Conservation (phyloP, 2,888 invertebrate genomes). For the Achlya flavicornis region DNA sequence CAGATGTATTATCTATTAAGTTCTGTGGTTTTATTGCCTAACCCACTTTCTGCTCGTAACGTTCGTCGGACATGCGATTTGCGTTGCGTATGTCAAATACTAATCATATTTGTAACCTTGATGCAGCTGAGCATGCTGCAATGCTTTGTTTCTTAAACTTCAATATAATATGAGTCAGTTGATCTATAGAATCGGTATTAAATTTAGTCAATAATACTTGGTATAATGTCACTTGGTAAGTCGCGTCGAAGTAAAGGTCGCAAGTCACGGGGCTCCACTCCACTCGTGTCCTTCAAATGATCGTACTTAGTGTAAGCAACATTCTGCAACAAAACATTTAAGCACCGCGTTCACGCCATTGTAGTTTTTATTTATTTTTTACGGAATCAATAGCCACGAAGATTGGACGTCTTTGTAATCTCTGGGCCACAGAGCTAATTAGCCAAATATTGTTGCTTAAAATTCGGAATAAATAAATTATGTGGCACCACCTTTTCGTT, state of each 20-base stretch:
- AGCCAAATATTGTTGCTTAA: not conserved
- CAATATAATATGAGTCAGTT: slow-evolving; percentile 35
- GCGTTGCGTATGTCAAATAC: slow-evolving; percentile 28
- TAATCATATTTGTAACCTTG: slow-evolving; percentile 36
- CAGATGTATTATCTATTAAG: slow-evolving; percentile 58
- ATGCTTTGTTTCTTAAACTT: slow-evolving; percentile 32
- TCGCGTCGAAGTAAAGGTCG: slow-evolving; percentile 40
- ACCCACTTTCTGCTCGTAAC: slow-evolving; percentile 16
- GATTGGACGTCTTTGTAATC: not conserved
- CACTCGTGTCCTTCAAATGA: slow-evolving; percentile 41
- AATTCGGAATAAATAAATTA: not conserved
- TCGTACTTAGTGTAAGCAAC: slow-evolving; percentile 33
- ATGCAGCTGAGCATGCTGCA: slow-evolving; percentile 18
- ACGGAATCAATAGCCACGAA: not conserved
- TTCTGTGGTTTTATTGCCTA: slow-evolving; percentile 23
- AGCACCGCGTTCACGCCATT: slow-evolving; percentile 26
- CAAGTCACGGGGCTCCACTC: slow-evolving; percentile 21
- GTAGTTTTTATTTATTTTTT: not conserved
- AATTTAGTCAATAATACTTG: slow-evolving; percentile 27
- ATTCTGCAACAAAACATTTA: slow-evolving; percentile 41
- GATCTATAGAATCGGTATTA: slow-evolving; percentile 30
- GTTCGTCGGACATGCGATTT: slow-evolving; percentile 23
- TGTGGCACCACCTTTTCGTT: no score
- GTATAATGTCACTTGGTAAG: slow-evolving; percentile 45
- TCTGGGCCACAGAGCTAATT: not conserved